Percentiles rank a stretch among this genome's conserved stretches.
These are phyloP conservation scores for Heliconius congener DNA, from an alignment of 1,140 invertebrate species.

Conservation along the genomic window DNA sequence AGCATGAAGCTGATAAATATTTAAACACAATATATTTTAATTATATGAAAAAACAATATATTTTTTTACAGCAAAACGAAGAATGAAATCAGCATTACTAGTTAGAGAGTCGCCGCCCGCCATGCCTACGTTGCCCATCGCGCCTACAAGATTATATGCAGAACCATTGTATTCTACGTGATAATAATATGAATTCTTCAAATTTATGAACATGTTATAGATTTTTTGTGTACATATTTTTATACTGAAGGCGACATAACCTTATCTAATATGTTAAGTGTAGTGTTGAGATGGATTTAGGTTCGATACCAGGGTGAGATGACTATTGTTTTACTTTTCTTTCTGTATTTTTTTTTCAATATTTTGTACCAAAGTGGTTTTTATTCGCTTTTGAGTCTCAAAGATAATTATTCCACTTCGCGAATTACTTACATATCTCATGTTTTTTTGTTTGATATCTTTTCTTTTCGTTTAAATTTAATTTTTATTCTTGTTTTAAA, in stretches of 20 bases:
- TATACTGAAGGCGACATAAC: neutral
- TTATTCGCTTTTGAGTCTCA: too few species aligned
- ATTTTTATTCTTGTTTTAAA: too few species aligned
- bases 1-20: too few species aligned
- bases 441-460: too few species aligned
- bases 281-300: neutral
- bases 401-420: too few species aligned
- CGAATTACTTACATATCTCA: too few species aligned
- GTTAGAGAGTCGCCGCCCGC: constrained; percentile 7
- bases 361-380: too few species aligned
- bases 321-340: neutral
- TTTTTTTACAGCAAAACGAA: constrained; percentile 54
- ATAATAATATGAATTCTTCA: constrained; percentile 17
- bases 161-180: constrained; percentile 69
- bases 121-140: neutral
- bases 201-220: neutral
- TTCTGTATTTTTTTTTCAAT: too few species aligned
- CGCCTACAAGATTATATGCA: constrained; percentile 30
- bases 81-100: constrained; percentile 40
- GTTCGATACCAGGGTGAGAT: neutral
- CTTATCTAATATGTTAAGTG: too few species aligned
- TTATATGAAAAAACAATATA: neutral
- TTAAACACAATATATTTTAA: too few species aligned
- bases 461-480: too few species aligned
- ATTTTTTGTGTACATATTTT: neutral